Percentiles rank a stretch among this genome's conserved stretches.
Evolutionary conservation across 1,140 invertebrate genomes (phyloP).

Genomic region (Caenorhabditis latens): DNA sequence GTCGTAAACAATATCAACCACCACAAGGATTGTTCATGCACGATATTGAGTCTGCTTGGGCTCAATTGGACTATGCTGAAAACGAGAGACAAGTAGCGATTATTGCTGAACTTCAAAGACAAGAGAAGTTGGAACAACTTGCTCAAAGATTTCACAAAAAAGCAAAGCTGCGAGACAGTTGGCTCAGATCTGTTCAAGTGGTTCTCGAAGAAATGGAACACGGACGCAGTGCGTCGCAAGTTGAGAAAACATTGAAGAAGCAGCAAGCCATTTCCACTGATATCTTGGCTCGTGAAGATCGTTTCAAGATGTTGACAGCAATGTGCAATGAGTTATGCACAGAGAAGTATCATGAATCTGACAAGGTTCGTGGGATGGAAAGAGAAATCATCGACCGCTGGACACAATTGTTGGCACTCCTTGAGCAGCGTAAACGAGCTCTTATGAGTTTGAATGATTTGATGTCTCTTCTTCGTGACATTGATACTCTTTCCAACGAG

Average conservation of each 20-base stretch:
- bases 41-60: constrained; percentile 93
- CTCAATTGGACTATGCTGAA: constrained; percentile 91
- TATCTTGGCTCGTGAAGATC: constrained; percentile 90
- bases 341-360: constrained; percentile 91
- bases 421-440: constrained; percentile 88
- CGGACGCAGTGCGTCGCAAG: constrained; percentile 83
- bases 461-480: constrained; percentile 73
- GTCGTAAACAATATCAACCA: constrained; percentile 89
- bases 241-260: constrained; percentile 97
- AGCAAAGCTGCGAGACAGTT: constrained; percentile 89
- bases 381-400: constrained; percentile 89
- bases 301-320: constrained; percentile 91
- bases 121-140: constrained; percentile 92
- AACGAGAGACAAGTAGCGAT: constrained; percentile 92
- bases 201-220: constrained; percentile 82
- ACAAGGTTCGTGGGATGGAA: constrained; percentile 86
- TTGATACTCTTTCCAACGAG: constrained; percentile 87
- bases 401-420: constrained; percentile 86
- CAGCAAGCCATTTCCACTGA: constrained; percentile 98
- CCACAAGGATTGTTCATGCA: constrained; percentile 88
- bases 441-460: constrained; percentile 81
- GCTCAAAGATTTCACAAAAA: constrained; percentile 96
- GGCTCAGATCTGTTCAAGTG: constrained; percentile 97
- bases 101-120: constrained; percentile 87
- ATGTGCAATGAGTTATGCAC: constrained; percentile 85